Percentiles rank a stretch among this genome's conserved stretches.
Conservation (phyloP, 2,888 invertebrate species). For the Nemotelus pantherinus region DNA sequence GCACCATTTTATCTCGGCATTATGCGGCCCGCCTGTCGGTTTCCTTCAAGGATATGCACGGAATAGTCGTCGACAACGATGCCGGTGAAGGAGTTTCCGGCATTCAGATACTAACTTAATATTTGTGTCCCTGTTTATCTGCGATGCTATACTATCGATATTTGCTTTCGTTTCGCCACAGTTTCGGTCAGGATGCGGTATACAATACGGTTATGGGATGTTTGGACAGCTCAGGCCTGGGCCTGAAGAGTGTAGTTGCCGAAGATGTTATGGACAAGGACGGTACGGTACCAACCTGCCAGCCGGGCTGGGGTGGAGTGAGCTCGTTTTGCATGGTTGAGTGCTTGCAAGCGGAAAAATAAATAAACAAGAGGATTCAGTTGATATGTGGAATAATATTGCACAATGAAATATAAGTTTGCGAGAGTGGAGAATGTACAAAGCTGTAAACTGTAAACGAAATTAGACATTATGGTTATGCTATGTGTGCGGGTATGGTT, state of each 20-base stretch:
- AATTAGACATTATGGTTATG: too few relatives aligned
- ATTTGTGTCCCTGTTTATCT: constrained; percentile 40
- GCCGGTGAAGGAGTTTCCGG: constrained; percentile 11
- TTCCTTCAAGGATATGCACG: background rate
- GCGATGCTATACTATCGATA: constrained; percentile 34
- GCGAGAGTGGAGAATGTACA: background rate
- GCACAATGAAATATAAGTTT: constrained; percentile 18
- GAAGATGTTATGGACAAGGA: background rate
- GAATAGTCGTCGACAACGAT: background rate
- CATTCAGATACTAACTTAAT: constrained; percentile 28
- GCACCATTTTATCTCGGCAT: constrained; percentile 1
- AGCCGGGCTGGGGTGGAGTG: background rate
- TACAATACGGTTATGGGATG: constrained; percentile 37
- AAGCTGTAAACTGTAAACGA: too few relatives aligned
- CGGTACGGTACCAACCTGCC: too few relatives aligned
- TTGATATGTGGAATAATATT: background rate
- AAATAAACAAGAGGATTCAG: constrained; percentile 26
- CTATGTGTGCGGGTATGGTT: too few relatives aligned
- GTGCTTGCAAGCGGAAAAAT: constrained; percentile 25
- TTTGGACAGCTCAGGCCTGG: constrained; percentile 37
- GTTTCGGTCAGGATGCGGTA: constrained; percentile 18
- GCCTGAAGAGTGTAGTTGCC: background rate
- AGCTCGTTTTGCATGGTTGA: background rate
- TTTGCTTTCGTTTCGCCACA: constrained; percentile 31
- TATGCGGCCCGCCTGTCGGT: constrained; percentile 2